Evolutionary conservation across 2,888 invertebrate species (phyloP), one percentile per base, ranked within the genome.

Genomic region (Machimus atricapillus): DNA sequence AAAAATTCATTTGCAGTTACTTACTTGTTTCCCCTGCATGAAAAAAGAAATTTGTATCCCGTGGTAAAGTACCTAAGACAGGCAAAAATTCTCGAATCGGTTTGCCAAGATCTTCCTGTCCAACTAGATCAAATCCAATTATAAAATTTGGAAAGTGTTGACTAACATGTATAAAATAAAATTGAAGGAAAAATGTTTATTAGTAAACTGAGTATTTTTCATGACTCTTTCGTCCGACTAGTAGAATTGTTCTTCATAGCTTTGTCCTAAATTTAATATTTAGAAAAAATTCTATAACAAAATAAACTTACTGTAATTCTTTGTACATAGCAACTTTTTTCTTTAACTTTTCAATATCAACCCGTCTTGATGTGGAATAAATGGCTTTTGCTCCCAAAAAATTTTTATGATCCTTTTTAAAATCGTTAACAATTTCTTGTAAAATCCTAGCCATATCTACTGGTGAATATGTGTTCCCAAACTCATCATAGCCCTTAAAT

Each of bases 101-200:
- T 40, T 92, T 90, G 0, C 95, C 95, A 66, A 93, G 93, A 89
- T 95, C 95, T 91, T 96, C 95, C 89, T 95, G 94, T 0, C 95
- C 95, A 1, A 95, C 95, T 76, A 96, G 91, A 91, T 96, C 96
- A 87, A 95, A 95, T 4, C 95, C 96, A 19, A 94, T 93, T 8
- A 95, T 90, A 89, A 94, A 94, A 77, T 94, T 90, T 0, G 95
- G 95, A 90, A 90, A 90, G 0, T 86, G 19, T 23, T 87, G 34
- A 40, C 92, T 92, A 56, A 19, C 89, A 89, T 46, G 58, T 9
- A 19, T 40, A 52, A 31, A n/a, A 14, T 16, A 81, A 12, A 27
- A 43, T 40, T 2, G 1, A 46, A 14, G 4, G 14, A 46, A 46
- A 46, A 4, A 46, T 46, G 14, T 46, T 46, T 46, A 46, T 46